These are phyloP conservation scores for Gastrophryne carolinensis DNA, from an alignment of 2,797 vertebrate species.

Conservation along the genomic window DNA sequence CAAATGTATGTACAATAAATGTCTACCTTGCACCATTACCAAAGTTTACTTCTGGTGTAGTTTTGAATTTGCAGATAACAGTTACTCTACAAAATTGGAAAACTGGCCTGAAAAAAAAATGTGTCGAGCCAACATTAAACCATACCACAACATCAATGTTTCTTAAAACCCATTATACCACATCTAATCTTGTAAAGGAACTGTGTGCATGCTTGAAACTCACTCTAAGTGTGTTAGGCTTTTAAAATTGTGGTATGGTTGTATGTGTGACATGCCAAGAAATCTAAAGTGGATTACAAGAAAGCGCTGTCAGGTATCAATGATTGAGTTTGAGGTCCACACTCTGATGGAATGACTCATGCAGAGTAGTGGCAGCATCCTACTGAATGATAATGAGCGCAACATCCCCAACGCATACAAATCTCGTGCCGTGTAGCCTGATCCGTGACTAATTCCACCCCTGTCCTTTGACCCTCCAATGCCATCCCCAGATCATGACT, in stretches of 20 bases:
- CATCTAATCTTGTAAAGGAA: not conserved
- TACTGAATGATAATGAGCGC: constrained; percentile 49
- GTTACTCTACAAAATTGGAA: not conserved
- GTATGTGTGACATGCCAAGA: constrained; percentile 27
- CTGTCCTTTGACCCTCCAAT: constrained; percentile 44
- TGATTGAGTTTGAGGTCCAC: constrained; percentile 43
- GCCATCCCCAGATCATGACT: constrained; percentile 50
- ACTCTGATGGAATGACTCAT: constrained; percentile 45
- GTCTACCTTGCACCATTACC: not conserved
- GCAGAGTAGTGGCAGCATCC: constrained; percentile 42
- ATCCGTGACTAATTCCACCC: constrained; percentile 51
- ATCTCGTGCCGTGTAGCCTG: constrained; percentile 39
- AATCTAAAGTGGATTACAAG: constrained; percentile 43
- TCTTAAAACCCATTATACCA: not conserved
- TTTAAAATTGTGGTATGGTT: constrained; percentile 17
- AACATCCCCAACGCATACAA: constrained; percentile 44
- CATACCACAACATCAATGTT: not conserved
- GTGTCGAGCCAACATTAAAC: not conserved
- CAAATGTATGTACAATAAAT: not conserved
- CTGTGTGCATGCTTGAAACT: not conserved
- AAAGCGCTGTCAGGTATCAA: constrained; percentile 36
- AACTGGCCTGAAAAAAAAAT: not conserved
- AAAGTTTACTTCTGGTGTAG: not conserved
- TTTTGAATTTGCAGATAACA: not conserved
- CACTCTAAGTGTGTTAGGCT: not conserved